Conservation (phyloP, 2,888 invertebrate genomes). For the Agrochola lota region DNA sequence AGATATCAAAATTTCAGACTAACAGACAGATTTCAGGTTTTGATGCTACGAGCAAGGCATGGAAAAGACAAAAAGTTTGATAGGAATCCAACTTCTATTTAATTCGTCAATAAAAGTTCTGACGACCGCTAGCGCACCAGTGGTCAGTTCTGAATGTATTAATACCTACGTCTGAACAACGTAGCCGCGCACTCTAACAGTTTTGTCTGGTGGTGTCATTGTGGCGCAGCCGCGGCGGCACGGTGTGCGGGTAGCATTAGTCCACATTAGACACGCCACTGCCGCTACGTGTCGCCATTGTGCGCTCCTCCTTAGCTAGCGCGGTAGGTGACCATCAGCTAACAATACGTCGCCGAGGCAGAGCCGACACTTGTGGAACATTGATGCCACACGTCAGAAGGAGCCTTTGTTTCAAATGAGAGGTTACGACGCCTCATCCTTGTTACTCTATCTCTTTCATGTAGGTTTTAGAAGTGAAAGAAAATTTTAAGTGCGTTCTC, state of each 20-base stretch:
- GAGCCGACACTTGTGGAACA: slow-evolving; percentile 25
- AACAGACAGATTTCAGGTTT: no score
- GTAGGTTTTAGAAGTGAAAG: neutral
- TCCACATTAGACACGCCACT: slow-evolving; percentile 83
- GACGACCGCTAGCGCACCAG: no score
- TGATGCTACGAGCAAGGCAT: neutral
- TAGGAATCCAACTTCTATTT: neutral
- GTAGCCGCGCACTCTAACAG: slow-evolving; percentile 56
- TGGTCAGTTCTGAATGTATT: neutral
- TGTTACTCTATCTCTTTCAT: slow-evolving; percentile 6
- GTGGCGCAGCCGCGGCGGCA: slow-evolving; percentile 56
- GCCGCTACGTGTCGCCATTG: slow-evolving; percentile 72
- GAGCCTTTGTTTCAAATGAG: slow-evolving; percentile 37
- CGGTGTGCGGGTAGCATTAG: slow-evolving; percentile 77
- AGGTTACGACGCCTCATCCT: slow-evolving; percentile 20
- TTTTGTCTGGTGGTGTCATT: slow-evolving; percentile 73
- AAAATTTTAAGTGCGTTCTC: neutral
- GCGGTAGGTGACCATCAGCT: slow-evolving; percentile 60
- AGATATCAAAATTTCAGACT: no score
- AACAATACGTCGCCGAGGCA: slow-evolving; percentile 45
- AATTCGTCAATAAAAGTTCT: no score
- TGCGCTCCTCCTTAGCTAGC: slow-evolving; percentile 41
- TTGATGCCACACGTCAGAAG: slow-evolving; percentile 27
- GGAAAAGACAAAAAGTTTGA: no score
- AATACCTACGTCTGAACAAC: slow-evolving; percentile 36